Conservation (phyloP, 2,888 invertebrate genomes). For the Tenthredo mesomela region DNA sequence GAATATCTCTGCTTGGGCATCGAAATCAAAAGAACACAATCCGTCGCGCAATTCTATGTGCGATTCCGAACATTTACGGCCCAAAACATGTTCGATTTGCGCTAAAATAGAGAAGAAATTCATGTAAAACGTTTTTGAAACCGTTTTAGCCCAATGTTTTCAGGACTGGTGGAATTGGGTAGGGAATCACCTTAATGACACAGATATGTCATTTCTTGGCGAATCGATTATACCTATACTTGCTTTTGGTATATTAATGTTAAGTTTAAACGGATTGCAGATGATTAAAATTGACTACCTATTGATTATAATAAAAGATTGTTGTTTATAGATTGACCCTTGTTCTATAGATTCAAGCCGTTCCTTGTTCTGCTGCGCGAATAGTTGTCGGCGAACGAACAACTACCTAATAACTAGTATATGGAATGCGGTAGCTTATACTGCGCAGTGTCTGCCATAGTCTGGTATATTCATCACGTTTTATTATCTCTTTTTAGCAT, state of each 20-base stretch:
- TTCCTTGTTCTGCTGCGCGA: slow-evolving; percentile 21
- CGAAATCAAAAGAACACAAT: too few relatives aligned
- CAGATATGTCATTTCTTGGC: neutral
- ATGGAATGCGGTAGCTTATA: slow-evolving; percentile 49
- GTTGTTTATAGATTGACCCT: slow-evolving; percentile 17
- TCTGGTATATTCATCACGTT: slow-evolving; percentile 49
- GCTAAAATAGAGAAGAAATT: too few relatives aligned
- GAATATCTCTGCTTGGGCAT: too few relatives aligned
- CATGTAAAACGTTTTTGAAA: too few relatives aligned
- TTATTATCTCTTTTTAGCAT: slow-evolving; percentile 42
- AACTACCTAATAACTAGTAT: slow-evolving; percentile 42
- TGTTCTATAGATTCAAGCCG: neutral
- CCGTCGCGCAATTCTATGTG: too few relatives aligned
- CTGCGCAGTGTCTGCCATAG: slow-evolving; percentile 23
- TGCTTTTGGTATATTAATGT: neutral
- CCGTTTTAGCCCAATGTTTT: too few relatives aligned
- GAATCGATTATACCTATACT: neutral
- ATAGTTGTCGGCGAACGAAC: slow-evolving; percentile 22
- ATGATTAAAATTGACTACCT: neutral
- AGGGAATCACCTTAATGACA: too few relatives aligned
- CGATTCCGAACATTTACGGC: too few relatives aligned
- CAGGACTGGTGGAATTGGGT: too few relatives aligned
- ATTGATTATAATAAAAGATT: neutral
- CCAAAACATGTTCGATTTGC: too few relatives aligned
- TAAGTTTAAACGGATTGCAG: neutral